Evolutionary conservation across 2,888 invertebrate genomes (phyloP), one percentile per base, ranked within the genome.

Genomic region (Pheosia tremula): DNA sequence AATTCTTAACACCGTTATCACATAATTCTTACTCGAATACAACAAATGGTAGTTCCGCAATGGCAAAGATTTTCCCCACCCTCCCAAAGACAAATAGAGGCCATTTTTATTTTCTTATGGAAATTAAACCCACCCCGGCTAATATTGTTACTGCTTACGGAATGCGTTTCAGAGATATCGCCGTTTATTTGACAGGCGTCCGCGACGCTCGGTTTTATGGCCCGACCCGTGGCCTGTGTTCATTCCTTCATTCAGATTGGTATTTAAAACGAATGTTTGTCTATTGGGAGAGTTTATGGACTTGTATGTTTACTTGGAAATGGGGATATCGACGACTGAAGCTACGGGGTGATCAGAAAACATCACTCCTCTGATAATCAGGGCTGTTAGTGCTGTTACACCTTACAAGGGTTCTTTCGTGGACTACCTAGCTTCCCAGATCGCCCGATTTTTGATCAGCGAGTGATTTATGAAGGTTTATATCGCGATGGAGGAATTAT

Each of bases 91-190:
- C 62, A 62, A 57, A 63, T 60, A 49, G 57, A 11, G 54, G 53
- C 59, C 56, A 63, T 59, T 66, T 56, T 61, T 66, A 63, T 66
- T 67, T 62, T 62, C 56, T 60, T 66, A 63, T 66, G 63, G 66
- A 66, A 67, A 67, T 64, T 59, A 60, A 59, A 60, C 41, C 47
- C 24, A 13, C 36, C 49, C 58, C 50, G 45, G 55, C 55, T 61
- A 60, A 59, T 67, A 64, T 67, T 67, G 66, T 58, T 61, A 61
- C 59, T 64, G 59, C 59, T 60, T 60, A 57, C 52, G 57, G 53
- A 63, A 59, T 63, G 54, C 57, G 56, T 50, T 49, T 43, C 59
- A 55, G 52, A 57, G 59, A 60, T 63, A 57, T 49, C 56, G 56
- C 61, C 56, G 62, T 47, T 66, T 67, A 67, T 63, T 67, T 61